Evolutionary conservation across 53 echinoderm and acorn worm species (phyloP).

Genomic region (Pentamera pediparva): DNA sequence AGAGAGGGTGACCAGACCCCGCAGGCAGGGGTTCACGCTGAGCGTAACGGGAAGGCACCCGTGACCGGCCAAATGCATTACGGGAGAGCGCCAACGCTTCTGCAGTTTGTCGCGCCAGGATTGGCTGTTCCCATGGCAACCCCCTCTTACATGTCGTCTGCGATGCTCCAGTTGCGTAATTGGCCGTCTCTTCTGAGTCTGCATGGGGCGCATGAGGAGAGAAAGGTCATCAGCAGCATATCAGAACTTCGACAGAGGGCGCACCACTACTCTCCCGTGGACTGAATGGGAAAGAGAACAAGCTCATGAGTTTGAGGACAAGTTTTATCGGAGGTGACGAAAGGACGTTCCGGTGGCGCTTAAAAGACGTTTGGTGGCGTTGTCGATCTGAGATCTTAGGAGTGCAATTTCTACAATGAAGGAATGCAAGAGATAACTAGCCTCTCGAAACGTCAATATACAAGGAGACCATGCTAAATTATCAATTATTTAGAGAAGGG

Average conservation of each 20-base stretch:
- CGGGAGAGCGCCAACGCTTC: constrained; percentile 3
- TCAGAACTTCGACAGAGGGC: constrained; percentile 66
- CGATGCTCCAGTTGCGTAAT: constrained; percentile 3
- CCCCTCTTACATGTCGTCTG: constrained; percentile 2
- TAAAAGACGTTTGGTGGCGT: too few species aligned
- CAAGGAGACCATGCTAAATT: too few species aligned
- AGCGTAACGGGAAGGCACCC: not conserved
- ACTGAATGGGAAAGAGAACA: too few species aligned
- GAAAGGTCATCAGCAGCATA: constrained; percentile 58
- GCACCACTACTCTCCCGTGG: not conserved
- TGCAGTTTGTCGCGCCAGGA: constrained; percentile 15
- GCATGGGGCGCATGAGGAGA: constrained; percentile 14
- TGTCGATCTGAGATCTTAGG: too few species aligned
- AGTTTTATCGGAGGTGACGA: too few species aligned
- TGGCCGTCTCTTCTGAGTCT: not conserved
- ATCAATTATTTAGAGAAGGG: too few species aligned
- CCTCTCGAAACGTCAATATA: too few species aligned
- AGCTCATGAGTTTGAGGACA: too few species aligned
- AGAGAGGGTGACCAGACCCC: not conserved
- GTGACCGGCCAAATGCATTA: not conserved
- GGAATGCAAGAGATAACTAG: too few species aligned
- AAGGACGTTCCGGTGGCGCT: too few species aligned
- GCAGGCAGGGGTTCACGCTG: too few species aligned
- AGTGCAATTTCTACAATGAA: too few species aligned
- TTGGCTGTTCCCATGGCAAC: constrained; percentile 11